Evolutionary conservation across 2,797 vertebrate genomes (phyloP).

Genomic region (Miichthys miiuy): DNA sequence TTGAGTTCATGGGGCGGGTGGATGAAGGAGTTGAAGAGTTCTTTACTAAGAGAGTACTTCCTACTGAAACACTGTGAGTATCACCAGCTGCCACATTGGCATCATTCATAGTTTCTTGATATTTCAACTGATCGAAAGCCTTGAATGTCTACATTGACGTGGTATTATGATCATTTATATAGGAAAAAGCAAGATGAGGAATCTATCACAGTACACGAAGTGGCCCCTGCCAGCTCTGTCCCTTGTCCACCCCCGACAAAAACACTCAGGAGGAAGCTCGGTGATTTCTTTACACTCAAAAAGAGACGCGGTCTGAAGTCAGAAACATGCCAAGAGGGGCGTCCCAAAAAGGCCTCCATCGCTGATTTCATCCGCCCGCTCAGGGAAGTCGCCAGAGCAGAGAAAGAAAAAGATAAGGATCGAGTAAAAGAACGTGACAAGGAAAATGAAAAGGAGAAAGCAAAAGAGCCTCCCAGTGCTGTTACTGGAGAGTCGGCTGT

Average conservation of each 20-base stretch:
- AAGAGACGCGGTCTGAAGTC: slow-evolving; percentile 89
- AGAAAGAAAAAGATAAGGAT: slow-evolving; percentile 88
- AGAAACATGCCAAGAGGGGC: slow-evolving; percentile 82
- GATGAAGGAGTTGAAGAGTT: slow-evolving; percentile 98
- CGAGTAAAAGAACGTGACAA: slow-evolving; percentile 82
- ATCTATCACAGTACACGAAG: slow-evolving; percentile 79
- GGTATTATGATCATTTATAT: slow-evolving; percentile 42
- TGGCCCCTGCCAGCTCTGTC: slow-evolving; percentile 82
- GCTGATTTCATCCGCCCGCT: slow-evolving; percentile 93
- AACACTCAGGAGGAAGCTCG: slow-evolving; percentile 96
- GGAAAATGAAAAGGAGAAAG: slow-evolving; percentile 83
- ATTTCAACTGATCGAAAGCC: neutral
- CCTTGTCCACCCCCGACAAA: slow-evolving; percentile 88
- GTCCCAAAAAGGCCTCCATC: slow-evolving; percentile 90
- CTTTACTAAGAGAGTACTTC: slow-evolving; percentile 95
- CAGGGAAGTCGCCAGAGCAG: slow-evolving; percentile 88
- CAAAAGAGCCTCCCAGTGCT: slow-evolving; percentile 67
- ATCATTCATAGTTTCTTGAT: slow-evolving; percentile 10
- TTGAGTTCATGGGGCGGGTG: slow-evolving; percentile 92
- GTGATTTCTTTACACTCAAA: slow-evolving; percentile 97
- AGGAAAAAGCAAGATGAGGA: slow-evolving; percentile 86
- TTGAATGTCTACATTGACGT: slow-evolving; percentile 5
- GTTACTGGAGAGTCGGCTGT: slow-evolving; percentile 67
- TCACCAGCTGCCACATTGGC: slow-evolving; percentile 37
- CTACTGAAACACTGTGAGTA: slow-evolving; percentile 91